Evolutionary conservation across 2,888 invertebrate species (phyloP).

Genomic region (Lingula anatina): DNA sequence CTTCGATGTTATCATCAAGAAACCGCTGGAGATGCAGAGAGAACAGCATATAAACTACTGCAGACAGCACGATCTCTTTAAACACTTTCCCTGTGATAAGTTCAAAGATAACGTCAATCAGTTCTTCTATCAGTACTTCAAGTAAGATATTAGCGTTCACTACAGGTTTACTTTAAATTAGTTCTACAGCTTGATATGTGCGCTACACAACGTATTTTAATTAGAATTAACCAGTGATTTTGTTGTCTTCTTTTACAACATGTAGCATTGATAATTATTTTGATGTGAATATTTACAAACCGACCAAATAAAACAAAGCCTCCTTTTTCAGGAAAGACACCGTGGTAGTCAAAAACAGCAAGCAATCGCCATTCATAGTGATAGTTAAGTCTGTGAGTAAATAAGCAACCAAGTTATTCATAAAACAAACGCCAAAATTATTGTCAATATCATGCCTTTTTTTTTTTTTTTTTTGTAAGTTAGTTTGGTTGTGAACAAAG

Average conservation of each 20-base stretch:
- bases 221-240: too few relatives aligned
- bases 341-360: constrained; percentile 23
- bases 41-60: constrained; percentile 23
- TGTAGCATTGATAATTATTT: too few relatives aligned
- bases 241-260: too few relatives aligned
- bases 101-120: constrained; percentile 21
- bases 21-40: constrained; percentile 20
- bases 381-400: constrained; percentile 27
- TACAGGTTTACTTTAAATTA: too few relatives aligned
- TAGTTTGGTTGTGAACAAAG: too few relatives aligned
- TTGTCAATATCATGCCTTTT: too few relatives aligned
- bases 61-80: constrained; percentile 19
- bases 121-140: constrained; percentile 34
- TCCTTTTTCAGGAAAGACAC: constrained; percentile 21
- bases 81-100: constrained; percentile 28
- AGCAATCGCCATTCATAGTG: constrained; percentile 23
- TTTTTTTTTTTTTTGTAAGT: too few relatives aligned
- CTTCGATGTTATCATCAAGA: constrained; percentile 23
- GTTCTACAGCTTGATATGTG: too few relatives aligned
- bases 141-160: constrained; percentile 14
- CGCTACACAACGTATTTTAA: too few relatives aligned
- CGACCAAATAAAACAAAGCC: neutral
- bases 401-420: too few relatives aligned
- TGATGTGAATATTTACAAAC: too few relatives aligned
- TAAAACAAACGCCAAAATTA: too few relatives aligned